phyloP scores from a whole-genome alignment of 2,797 vertebrate species.

The Decapterus maruadsi region DNA sequence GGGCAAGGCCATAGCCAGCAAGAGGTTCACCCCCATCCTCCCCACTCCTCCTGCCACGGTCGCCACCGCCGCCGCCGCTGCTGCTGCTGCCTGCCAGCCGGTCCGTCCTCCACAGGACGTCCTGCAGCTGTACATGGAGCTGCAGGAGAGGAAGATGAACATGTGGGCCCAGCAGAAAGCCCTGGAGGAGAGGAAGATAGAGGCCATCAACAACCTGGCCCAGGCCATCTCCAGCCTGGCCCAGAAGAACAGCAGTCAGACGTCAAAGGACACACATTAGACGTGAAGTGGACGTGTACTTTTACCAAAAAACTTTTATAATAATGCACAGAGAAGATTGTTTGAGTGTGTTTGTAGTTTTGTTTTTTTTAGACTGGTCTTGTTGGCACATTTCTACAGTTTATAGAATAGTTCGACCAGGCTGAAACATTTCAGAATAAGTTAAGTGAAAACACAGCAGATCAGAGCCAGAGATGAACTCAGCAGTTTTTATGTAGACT shows the following conservation, averaged over 20 bases:
- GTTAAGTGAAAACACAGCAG: neutral
- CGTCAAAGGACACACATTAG: slow-evolving; percentile 63
- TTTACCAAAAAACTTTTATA: slow-evolving; percentile 15
- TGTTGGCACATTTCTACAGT: neutral
- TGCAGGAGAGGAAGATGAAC: slow-evolving; percentile 88
- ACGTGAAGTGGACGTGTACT: neutral
- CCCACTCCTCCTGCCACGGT: slow-evolving; percentile 73
- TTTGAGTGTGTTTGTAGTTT: slow-evolving; percentile 3
- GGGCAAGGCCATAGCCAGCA: slow-evolving; percentile 81
- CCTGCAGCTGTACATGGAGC: slow-evolving; percentile 88
- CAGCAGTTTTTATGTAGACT: neutral
- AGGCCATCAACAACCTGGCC: slow-evolving; percentile 88
- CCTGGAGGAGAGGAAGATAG: slow-evolving; percentile 87
- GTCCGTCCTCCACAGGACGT: slow-evolving; percentile 83
- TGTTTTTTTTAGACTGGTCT: neutral
- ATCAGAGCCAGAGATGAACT: neutral
- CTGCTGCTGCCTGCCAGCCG: slow-evolving; percentile 38
- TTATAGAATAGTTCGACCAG: neutral
- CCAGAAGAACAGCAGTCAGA: slow-evolving; percentile 67
- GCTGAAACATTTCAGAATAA: neutral
- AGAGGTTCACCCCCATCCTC: slow-evolving; percentile 85
- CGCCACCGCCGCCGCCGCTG: neutral
- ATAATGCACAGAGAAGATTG: neutral
- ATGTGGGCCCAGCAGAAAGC: slow-evolving; percentile 89
- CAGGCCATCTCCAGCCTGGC: slow-evolving; percentile 85